Conservation (phyloP, 2,888 invertebrate genomes). For the Anodontia alba region DNA sequence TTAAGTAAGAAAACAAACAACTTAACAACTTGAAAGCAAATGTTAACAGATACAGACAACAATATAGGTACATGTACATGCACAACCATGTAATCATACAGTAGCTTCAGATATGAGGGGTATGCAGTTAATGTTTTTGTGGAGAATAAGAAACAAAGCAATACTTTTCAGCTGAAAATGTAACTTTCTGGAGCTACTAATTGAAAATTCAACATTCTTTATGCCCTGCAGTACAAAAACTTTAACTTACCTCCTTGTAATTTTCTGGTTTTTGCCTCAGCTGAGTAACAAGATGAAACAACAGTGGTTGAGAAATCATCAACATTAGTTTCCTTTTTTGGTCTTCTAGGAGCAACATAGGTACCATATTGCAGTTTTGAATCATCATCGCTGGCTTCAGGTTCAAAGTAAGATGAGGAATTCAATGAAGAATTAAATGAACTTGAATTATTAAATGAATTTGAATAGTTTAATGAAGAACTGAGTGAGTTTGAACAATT, state of each 20-base stretch:
- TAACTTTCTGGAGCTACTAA: too few relatives aligned
- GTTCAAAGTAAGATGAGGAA: neutral
- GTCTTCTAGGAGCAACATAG: conserved; percentile 59
- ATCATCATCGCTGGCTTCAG: conserved; percentile 21
- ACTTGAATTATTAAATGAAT: neutral
- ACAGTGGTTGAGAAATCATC: conserved; percentile 65
- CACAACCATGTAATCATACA: too few relatives aligned
- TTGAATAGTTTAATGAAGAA: neutral
- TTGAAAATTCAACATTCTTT: too few relatives aligned
- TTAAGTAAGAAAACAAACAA: too few relatives aligned
- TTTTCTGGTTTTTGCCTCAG: conserved; percentile 65
- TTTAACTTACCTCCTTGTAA: conserved; percentile 47
- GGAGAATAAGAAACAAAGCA: too few relatives aligned
- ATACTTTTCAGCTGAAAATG: too few relatives aligned
- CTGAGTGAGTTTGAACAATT: neutral
- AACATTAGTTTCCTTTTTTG: conserved; percentile 60
- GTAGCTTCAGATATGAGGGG: too few relatives aligned
- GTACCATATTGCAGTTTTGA: conserved; percentile 57
- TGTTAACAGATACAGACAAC: too few relatives aligned
- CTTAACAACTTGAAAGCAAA: too few relatives aligned
- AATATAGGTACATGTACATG: too few relatives aligned
- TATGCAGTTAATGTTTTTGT: too few relatives aligned
- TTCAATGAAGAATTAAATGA: conserved; percentile 3
- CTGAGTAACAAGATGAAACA: conserved; percentile 62
- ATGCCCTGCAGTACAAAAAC: too few relatives aligned